Conservation (phyloP, 2,113 vertebrate species). For the Agelaius phoeniceus region DNA sequence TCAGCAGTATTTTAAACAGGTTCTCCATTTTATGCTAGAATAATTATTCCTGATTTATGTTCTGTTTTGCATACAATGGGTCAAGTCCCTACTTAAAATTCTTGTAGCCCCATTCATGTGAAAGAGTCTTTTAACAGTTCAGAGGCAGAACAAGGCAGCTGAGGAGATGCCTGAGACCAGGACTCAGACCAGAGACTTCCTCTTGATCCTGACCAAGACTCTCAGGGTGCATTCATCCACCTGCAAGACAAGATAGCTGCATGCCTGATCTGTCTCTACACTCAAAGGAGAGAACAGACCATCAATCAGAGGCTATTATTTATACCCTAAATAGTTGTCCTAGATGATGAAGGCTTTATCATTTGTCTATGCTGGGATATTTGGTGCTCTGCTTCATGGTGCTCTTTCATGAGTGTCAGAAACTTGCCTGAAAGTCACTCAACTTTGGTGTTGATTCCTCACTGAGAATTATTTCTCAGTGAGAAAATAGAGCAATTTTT, state of each 20-base stretch:
- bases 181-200: not conserved
- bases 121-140: not conserved
- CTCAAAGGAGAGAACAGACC: not conserved
- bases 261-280: not conserved
- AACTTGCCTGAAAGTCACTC: not conserved
- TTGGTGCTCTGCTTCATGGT: not conserved
- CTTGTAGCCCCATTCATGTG: not conserved
- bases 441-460: not conserved
- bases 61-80: not conserved
- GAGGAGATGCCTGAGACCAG: not conserved
- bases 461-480: not conserved
- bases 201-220: not conserved
- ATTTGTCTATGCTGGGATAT: not conserved
- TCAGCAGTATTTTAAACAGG: not conserved
- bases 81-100: constrained; percentile 12
- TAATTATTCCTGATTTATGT: constrained; percentile 1
- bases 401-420: not conserved
- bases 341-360: not conserved
- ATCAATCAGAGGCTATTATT: not conserved
- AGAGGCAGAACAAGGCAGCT: not conserved
- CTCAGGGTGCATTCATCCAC: not conserved
- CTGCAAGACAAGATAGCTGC: not conserved
- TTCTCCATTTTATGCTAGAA: not conserved
- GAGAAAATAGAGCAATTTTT: not conserved
- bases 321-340: not conserved